Conservation (phyloP, 2,888 invertebrate species). For the Drosophila kuntzei region DNA sequence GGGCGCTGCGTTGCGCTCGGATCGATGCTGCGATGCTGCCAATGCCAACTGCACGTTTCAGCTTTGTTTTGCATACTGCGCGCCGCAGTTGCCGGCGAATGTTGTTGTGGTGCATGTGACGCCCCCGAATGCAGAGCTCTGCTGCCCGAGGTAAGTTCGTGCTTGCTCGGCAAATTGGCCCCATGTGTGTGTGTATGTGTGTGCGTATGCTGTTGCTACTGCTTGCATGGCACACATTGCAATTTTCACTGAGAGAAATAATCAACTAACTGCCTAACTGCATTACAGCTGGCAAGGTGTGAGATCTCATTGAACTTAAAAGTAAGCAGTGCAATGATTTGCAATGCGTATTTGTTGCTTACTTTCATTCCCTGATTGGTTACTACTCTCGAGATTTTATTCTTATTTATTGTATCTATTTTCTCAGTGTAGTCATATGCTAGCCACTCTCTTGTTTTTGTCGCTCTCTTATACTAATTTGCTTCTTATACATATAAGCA, state of each 20-base stretch:
- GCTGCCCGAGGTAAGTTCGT: slow-evolving; percentile 52
- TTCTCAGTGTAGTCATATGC: slow-evolving; percentile 36
- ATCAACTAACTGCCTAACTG: not conserved
- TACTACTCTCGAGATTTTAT: too few species aligned
- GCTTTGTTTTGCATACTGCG: slow-evolving; percentile 83
- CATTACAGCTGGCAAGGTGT: not conserved
- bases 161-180: slow-evolving; percentile 67
- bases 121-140: slow-evolving; percentile 63
- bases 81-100: slow-evolving; percentile 76
- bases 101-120: slow-evolving; percentile 59
- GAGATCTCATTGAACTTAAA: not conserved
- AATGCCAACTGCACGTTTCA: slow-evolving; percentile 79
- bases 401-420: not conserved
- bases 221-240: slow-evolving; percentile 55
- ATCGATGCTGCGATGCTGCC: slow-evolving; percentile 38
- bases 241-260: slow-evolving; percentile 48
- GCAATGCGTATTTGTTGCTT: not conserved
- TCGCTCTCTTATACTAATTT: slow-evolving; percentile 52
- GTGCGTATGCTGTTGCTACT: slow-evolving; percentile 21
- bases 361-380: not conserved
- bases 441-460: slow-evolving; percentile 29
- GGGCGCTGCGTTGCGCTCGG: slow-evolving; percentile 25
- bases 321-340: not conserved
- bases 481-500: slow-evolving; percentile 27
- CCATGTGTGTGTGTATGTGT: slow-evolving; percentile 40